A percentile compares a stretch with the other conserved stretches of the same genome.
These are phyloP conservation scores for Gasterosteus nipponicus DNA, from an alignment of 2,113 vertebrate species.

Conservation along the genomic window DNA sequence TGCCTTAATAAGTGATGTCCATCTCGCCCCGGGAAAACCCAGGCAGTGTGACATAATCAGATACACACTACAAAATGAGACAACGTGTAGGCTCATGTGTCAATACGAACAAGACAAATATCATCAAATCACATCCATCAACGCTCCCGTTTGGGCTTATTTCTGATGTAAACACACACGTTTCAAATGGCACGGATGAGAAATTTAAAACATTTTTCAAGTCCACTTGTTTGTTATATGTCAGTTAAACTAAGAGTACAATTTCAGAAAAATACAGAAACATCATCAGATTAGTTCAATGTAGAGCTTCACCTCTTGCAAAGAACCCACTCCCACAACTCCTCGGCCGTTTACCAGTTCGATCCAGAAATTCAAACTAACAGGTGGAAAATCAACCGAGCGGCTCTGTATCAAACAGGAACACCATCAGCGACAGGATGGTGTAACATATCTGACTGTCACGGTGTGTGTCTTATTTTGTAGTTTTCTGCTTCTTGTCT, in stretches of 20 bases:
- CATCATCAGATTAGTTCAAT: neutral
- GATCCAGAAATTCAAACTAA: neutral
- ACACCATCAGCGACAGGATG: neutral
- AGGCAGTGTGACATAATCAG: constrained; percentile 19
- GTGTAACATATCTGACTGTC: neutral
- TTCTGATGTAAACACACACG: too few relatives aligned
- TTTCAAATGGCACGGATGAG: too few relatives aligned
- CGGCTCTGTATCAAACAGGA: constrained; percentile 3
- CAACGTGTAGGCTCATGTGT: constrained; percentile 13
- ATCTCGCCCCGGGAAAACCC: constrained; percentile 13
- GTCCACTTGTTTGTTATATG: too few relatives aligned
- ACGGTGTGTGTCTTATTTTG: too few relatives aligned
- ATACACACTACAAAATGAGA: constrained; percentile 13
- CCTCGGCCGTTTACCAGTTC: neutral
- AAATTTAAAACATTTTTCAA: too few relatives aligned
- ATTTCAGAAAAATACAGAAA: neutral
- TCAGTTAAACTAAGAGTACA: neutral
- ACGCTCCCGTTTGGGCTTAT: neutral
- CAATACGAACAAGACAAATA: neutral
- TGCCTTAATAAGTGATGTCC: constrained; percentile 8
- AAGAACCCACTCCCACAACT: neutral
- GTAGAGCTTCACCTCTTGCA: neutral
- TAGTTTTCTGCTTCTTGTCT: too few relatives aligned
- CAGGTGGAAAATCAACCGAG: constrained; percentile 4
- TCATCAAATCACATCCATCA: neutral